Conservation (phyloP, 1,140 invertebrate genomes). For the Heliothis subflexa region DNA sequence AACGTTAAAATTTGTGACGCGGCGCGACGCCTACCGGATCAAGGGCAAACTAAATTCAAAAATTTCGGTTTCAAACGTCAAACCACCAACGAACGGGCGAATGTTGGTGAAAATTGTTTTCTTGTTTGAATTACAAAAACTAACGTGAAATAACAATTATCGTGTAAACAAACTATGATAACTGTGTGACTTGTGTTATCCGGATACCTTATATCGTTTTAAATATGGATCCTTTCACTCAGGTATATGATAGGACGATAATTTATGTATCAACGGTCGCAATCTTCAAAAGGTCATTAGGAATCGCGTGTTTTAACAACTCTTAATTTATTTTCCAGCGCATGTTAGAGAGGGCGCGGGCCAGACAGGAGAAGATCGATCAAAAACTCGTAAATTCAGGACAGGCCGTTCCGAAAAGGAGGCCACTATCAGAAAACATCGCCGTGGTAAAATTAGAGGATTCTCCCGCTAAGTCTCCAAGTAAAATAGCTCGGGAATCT, state of each 20-base stretch:
- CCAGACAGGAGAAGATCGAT: conserved; percentile 84
- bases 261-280: conserved; percentile 58
- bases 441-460: conserved; percentile 60
- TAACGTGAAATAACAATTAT: neutral
- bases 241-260: conserved; percentile 73
- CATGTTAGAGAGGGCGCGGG: conserved; percentile 83
- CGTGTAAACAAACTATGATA: conserved; percentile 50
- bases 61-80: conserved; percentile 78
- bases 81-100: conserved; percentile 63
- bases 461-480: conserved; percentile 69
- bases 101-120: conserved; percentile 50
- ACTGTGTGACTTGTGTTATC: conserved; percentile 54
- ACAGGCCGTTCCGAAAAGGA: conserved; percentile 76
- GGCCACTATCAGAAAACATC: conserved; percentile 78
- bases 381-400: conserved; percentile 81
- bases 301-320: conserved; percentile 29
- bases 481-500: conserved; percentile 61
- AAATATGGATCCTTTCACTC: conserved; percentile 83
- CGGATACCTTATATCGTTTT: conserved; percentile 32
- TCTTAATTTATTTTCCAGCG: conserved; percentile 70
- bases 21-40: conserved; percentile 51
- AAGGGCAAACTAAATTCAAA: conserved; percentile 65
- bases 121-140: conserved; percentile 37
- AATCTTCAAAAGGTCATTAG: conserved; percentile 45
- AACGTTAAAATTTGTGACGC: conserved; percentile 20